Base-by-base conservation (phyloP, 2,888 invertebrate species). In the Ferrisia virgata region DNA sequence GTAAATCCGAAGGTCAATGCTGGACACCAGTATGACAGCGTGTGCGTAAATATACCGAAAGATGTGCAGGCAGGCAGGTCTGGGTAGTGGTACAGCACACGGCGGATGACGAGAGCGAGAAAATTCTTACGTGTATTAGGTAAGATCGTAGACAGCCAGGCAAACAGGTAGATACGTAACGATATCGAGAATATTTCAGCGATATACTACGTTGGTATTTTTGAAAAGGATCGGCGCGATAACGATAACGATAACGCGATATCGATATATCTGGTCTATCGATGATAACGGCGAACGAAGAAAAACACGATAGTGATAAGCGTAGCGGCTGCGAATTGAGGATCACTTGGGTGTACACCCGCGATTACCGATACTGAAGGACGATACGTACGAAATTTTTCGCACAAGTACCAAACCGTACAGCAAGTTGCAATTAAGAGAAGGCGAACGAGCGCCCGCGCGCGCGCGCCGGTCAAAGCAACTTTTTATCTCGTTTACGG, bases 1-100 rank as follows among this genome's bases (percentile, higher is more conserved):
- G 31, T 40, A 43, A 47, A 76, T 40, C 76, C 72, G 76, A 47
- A 83, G 83, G 76, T 83, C 83, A 47, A 72, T 83, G 28, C 76
- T 72, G 82, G 64, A 82, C 81, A 47, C 53, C 53, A 53, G 53
- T 8, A 0, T 53, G 53, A 18, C 53, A 53, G 53, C 2, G 5
- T 53, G 53, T 53, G 22, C 4, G 40, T 43, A 47, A 47, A 47
- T 18, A 15, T 5, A 47, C n/a, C 3, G n/a, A n/a, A n/a, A n/a
- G n/a, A n/a, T n/a, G n/a, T n/a, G n/a, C n/a, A n/a, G n/a, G n/a
- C n/a, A n/a, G n/a, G n/a, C n/a, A n/a, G n/a, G n/a, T n/a, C n/a
- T n/a, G n/a, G n/a, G n/a, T n/a, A n/a, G n/a, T n/a, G n/a, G n/a
- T n/a, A n/a, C n/a, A n/a, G n/a, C n/a, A n/a, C n/a, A n/a, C n/a